These are phyloP conservation scores for Neoitamus cyanurus DNA, from an alignment of 2,888 invertebrate genomes.

Conservation along the genomic window DNA sequence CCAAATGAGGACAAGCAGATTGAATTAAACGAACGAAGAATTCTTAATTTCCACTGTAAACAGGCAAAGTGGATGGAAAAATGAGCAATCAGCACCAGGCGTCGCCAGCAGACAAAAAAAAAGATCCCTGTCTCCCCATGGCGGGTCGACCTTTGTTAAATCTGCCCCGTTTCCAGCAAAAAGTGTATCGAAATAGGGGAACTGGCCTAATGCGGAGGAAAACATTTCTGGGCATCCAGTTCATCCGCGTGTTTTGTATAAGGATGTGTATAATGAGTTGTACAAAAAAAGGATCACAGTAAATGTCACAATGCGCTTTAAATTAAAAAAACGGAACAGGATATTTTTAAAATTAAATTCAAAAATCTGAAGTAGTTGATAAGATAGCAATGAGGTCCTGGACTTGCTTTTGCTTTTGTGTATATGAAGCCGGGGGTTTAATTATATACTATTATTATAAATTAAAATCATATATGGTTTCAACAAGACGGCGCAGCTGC, in stretches of 20 bases:
- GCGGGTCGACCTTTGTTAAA: constrained; percentile 14
- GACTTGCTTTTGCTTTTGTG: no score
- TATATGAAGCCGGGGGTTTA: no score
- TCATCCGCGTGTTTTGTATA: background rate
- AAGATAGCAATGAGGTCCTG: background rate
- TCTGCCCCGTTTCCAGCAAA: constrained; percentile 10
- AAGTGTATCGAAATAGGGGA: constrained; percentile 36
- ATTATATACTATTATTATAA: no score
- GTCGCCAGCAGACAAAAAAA: constrained; percentile 19
- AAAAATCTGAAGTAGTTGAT: background rate
- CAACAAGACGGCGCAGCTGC: no score
- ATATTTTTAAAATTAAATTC: background rate
- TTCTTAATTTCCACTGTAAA: constrained; percentile 54
- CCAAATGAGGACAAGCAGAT: constrained; percentile 52
- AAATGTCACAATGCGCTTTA: background rate
- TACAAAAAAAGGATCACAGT: background rate
- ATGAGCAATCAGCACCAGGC: constrained; percentile 51
- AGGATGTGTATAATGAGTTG: background rate
- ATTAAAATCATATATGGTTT: no score
- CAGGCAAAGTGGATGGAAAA: constrained; percentile 51
- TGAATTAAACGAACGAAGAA: constrained; percentile 54
- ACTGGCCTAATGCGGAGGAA: background rate
- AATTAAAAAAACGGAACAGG: background rate
- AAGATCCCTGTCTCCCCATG: constrained; percentile 17
- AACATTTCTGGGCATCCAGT: background rate